These are phyloP conservation scores for Plecotus auritus DNA, from an alignment of 2,113 vertebrate species.

Conservation along the genomic window DNA sequence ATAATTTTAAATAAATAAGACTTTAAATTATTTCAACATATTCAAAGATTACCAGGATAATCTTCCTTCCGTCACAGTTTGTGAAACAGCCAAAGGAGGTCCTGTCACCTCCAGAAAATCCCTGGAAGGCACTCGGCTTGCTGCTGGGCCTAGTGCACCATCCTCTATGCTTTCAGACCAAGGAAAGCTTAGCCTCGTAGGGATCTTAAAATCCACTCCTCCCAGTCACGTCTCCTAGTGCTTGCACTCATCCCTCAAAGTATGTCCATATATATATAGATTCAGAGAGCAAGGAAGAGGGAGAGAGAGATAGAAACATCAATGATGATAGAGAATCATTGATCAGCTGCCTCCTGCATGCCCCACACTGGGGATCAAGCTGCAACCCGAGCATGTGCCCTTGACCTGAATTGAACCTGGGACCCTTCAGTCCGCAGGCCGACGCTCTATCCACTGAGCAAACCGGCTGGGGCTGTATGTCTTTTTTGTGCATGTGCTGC, in stretches of 20 bases:
- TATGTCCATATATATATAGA: not conserved
- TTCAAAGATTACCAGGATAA: conserved; percentile 58
- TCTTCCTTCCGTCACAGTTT: conserved; percentile 19
- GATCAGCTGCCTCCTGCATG: no score
- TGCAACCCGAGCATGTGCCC: no score
- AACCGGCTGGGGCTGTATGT: no score
- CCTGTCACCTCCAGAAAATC: conserved; percentile 5
- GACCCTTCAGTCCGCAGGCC: no score
- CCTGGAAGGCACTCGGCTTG: not conserved
- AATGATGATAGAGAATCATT: no score
- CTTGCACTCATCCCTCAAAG: not conserved
- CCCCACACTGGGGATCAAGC: no score
- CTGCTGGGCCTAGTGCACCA: not conserved
- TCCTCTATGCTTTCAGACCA: not conserved
- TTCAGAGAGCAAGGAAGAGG: no score
- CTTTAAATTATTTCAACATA: not conserved
- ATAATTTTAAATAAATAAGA: not conserved
- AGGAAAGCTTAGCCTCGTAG: not conserved
- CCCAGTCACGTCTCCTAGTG: not conserved
- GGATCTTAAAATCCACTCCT: not conserved
- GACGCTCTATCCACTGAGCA: no score
- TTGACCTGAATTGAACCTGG: no score
- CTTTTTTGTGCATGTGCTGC: not conserved
- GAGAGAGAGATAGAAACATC: no score
- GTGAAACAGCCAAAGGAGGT: not conserved